Base-by-base conservation (phyloP, 1,140 invertebrate genomes). In the Nymphalis io region DNA sequence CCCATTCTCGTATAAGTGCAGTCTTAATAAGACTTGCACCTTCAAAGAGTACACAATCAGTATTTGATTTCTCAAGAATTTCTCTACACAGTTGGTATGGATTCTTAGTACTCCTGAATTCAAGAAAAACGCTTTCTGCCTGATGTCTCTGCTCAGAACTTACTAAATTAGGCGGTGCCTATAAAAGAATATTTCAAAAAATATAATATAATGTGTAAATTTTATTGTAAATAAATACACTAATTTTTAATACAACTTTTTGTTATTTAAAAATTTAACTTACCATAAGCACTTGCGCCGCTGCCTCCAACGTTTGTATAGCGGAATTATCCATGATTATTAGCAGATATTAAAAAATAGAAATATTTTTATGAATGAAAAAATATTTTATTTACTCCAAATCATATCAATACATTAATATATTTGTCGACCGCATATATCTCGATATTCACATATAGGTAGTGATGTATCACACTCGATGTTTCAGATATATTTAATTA, bases 41-140 rank as follows among this genome's bases (percentile, higher is more conserved):
- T 92, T 98, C 97, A 92, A 98, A 98, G 57, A 97, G 84, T 6
- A 98, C 96, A 93, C 96, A 97, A 80, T 97, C 96, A 68, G 95
- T 94, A 62, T 93, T 92, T 68, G 95, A 95, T 44, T 94, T 95
- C 90, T 98, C 97, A 70, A 98, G 92, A 80, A 98, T 96, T 82
- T 95, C 93, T 80, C 94, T 93, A 84, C 97, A 98, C 21, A 97
- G 81, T 62, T 94, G 93, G 87, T 97, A 98, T 39, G 97, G 97
- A 72, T 94, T 94, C 89, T 96, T 95, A 13, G 95, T 95, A 87
- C 96, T 97, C 15, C 95, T 93, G 84, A 98, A 97, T 88, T 95
- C 94, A 18, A 97, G 82, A 81, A 98, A 96, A 18, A 98, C 93
- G 75, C 91, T 91, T 90, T 98, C 96, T 18, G 97, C 97, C 73